Evolutionary conservation across 2,888 invertebrate genomes (phyloP).

Genomic region (Orgyia antiqua): DNA sequence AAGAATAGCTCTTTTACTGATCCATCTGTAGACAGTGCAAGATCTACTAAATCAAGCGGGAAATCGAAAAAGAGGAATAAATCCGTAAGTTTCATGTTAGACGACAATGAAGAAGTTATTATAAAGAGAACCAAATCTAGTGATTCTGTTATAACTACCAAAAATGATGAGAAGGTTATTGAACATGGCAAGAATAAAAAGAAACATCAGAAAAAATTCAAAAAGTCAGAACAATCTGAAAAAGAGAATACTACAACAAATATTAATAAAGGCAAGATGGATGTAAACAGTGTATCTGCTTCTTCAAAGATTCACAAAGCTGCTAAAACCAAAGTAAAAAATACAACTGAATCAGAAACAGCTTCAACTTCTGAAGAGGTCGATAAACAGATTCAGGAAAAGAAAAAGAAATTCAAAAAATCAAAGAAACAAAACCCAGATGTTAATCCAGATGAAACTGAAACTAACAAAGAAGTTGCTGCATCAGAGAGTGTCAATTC

Average conservation of each 20-base stretch:
- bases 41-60: slow-evolving; percentile 11
- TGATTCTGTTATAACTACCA: slow-evolving; percentile 23
- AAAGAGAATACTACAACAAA: slow-evolving; percentile 31
- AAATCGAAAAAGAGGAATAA: slow-evolving; percentile 62
- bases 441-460: slow-evolving; percentile 17
- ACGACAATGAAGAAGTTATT: slow-evolving; percentile 47
- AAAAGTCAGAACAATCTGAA: slow-evolving; percentile 25
- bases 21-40: slow-evolving; percentile 26
- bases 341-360: background rate
- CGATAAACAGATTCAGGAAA: slow-evolving; percentile 12
- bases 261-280: slow-evolving; percentile 14
- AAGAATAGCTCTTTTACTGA: slow-evolving; percentile 32
- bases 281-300: slow-evolving; percentile 14
- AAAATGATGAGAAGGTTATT: slow-evolving; percentile 11
- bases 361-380: slow-evolving; percentile 7
- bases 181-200: slow-evolving; percentile 16
- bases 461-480: no score
- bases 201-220: slow-evolving; percentile 16
- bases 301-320: slow-evolving; percentile 14
- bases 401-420: slow-evolving; percentile 33
- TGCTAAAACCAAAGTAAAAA: slow-evolving; percentile 1
- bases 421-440: slow-evolving; percentile 25
- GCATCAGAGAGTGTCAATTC: slow-evolving; percentile 22
- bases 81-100: slow-evolving; percentile 62
- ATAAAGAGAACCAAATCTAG: slow-evolving; percentile 56